Conservation (phyloP, 1,140 invertebrate species). For the Trachymyrmex septentrionalis region DNA sequence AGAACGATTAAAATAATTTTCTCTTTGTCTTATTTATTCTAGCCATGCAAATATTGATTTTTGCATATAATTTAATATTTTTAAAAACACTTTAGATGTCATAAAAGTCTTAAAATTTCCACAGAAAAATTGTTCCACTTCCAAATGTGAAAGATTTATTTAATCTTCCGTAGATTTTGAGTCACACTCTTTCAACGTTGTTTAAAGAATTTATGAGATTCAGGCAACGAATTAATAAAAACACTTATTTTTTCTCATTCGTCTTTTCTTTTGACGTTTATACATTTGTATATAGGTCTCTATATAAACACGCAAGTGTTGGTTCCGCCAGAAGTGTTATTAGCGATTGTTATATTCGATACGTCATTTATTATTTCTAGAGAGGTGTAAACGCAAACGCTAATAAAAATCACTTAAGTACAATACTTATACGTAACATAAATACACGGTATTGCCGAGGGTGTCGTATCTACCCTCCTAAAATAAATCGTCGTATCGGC, state of each 20-base stretch:
- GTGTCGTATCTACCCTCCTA: neutral
- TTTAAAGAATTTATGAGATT: slow-evolving; percentile 19
- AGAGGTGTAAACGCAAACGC: slow-evolving; percentile 72
- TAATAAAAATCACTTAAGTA: slow-evolving; percentile 73
- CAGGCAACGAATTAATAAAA: slow-evolving; percentile 13
- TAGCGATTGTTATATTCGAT: slow-evolving; percentile 76
- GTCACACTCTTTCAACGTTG: neutral
- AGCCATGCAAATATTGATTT: no score
- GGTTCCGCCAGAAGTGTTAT: slow-evolving; percentile 78
- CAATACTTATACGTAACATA: slow-evolving; percentile 59
- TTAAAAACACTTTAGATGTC: neutral
- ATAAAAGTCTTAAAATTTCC: neutral
- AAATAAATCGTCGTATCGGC: slow-evolving; percentile 49
- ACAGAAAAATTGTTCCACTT: neutral
- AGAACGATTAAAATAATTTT: no score
- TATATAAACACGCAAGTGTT: slow-evolving; percentile 85
- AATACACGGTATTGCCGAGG: slow-evolving; percentile 47
- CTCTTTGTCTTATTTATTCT: no score
- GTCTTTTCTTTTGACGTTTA: slow-evolving; percentile 81
- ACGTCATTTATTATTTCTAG: slow-evolving; percentile 69
- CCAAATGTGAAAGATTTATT: neutral
- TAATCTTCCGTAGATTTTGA: neutral
- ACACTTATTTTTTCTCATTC: slow-evolving; percentile 60
- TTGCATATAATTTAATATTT: neutral
- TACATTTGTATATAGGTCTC: slow-evolving; percentile 77